Evolutionary conservation across 1,140 invertebrate genomes (phyloP).

Genomic region (Apis mellifera): DNA sequence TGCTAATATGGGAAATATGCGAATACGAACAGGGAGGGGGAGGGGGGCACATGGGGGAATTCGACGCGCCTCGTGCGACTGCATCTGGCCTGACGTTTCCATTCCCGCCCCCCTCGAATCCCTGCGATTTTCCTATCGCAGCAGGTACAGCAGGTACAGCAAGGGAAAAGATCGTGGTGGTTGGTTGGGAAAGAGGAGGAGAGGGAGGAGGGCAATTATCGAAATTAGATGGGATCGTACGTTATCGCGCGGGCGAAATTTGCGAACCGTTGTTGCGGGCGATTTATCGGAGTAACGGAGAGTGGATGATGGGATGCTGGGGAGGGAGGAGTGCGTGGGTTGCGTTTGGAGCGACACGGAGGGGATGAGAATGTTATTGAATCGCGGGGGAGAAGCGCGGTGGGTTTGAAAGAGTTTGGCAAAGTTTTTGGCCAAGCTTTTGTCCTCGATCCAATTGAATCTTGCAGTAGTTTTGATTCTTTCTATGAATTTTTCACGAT

Average conservation of each 20-base stretch:
- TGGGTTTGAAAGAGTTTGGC: background rate
- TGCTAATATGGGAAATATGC: conserved; percentile 78
- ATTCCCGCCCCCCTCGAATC: background rate
- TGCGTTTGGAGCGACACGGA: background rate
- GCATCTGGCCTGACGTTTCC: conserved; percentile 61
- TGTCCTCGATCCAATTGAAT: background rate
- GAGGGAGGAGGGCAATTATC: conserved; percentile 29
- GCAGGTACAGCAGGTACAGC: background rate
- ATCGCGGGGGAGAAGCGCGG: background rate
- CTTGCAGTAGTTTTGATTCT: background rate
- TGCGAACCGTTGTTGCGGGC: background rate
- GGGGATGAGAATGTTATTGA: background rate
- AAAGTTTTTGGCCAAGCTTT: too few relatives aligned
- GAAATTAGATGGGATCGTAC: conserved; percentile 43
- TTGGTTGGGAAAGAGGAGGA: background rate
- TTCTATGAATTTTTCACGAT: background rate
- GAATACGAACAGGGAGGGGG: conserved; percentile 60
- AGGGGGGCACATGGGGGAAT: conserved; percentile 73
- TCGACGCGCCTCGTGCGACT: conserved; percentile 73
- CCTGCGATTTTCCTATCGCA: conserved; percentile 29
- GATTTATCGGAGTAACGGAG: conserved; percentile 26
- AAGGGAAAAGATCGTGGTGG: conserved; percentile 15
- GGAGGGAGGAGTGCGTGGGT: background rate
- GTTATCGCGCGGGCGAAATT: conserved; percentile 27
- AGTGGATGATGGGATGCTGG: background rate